Evolutionary conservation across 1,140 invertebrate genomes (phyloP), one percentile per base, ranked within the genome.

Genomic region (Metaphire vulgaris): DNA sequence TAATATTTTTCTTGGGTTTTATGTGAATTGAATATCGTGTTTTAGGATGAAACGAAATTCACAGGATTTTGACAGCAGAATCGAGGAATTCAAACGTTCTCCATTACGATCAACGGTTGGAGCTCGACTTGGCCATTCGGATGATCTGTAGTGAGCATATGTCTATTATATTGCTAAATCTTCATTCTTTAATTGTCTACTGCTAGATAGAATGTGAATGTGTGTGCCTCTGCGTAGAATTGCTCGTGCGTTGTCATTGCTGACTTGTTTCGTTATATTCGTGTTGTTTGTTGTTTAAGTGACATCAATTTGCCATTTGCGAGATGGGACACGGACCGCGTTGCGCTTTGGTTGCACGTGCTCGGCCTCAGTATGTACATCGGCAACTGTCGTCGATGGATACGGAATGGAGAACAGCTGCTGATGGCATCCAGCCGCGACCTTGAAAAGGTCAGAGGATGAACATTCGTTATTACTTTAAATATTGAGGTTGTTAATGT

Each of bases 281-380:
- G n/a, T n/a, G n/a, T n/a, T n/a, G n/a, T n/a, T n/a, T 56, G 21
- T 21, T 56, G 6, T 56, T 56, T 2, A 71, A 80, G 79, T 34
- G 78, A 81, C 70, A 76, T 80, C 15, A 81, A 83, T 67, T 71
- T 83, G 33, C 87, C 88, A 33, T 90, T 90, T 81, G 81, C 84
- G 16, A 82, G 93, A 75, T 95, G 96, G 91, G 90, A 92, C 80
- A 89, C 90, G 2, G 93, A 95, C 70, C 91, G 93, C 34, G 90
- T 98, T 0, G 91, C 91, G 81, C 90, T 91, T 66, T 99, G 97
- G 97, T 82, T 99, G 32, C 89, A 91, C 79, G 90, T 91, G 73
- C 87, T 98, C 69, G 95, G 96, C 0, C 88, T 99, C 0, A 92
- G 92, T 75, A 89, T 89, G 83, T 97, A 97, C 85, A 88, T 91